These are phyloP conservation scores for Phalera bucephala DNA, from an alignment of 2,888 invertebrate genomes.

Conservation along the genomic window DNA sequence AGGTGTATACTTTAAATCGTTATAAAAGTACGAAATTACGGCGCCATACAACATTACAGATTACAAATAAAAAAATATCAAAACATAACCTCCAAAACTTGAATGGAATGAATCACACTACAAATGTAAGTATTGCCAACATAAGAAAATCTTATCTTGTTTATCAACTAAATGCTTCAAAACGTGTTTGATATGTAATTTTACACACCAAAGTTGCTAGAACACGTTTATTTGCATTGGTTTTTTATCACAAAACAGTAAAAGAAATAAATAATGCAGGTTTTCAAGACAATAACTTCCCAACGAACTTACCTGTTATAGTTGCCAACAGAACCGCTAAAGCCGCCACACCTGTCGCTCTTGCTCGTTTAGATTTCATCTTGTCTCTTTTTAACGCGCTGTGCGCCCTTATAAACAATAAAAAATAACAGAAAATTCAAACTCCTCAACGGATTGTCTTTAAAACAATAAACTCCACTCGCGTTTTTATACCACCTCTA, in stretches of 20 bases:
- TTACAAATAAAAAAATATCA: constrained; percentile 11
- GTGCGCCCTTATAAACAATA: constrained; percentile 64
- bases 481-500: constrained; percentile 67
- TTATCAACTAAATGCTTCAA: not conserved
- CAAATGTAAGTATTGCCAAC: constrained; percentile 34
- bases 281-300: constrained; percentile 8
- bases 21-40: no score
- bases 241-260: not conserved
- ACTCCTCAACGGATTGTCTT: constrained; percentile 62
- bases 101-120: constrained; percentile 40
- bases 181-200: no score
- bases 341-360: constrained; percentile 79
- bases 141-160: constrained; percentile 13
- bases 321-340: constrained; percentile 69
- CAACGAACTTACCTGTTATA: constrained; percentile 68
- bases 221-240: no score
- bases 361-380: constrained; percentile 64
- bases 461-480: constrained; percentile 71
- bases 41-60: no score
- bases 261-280: not conserved
- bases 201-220: no score
- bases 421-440: constrained; percentile 65
- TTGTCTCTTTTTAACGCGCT: constrained; percentile 75
- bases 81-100: constrained; percentile 45
- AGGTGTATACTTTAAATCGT: not conserved